Evolutionary conservation across 2,888 invertebrate genomes (phyloP).

Genomic region (Drosophila yooni): DNA sequence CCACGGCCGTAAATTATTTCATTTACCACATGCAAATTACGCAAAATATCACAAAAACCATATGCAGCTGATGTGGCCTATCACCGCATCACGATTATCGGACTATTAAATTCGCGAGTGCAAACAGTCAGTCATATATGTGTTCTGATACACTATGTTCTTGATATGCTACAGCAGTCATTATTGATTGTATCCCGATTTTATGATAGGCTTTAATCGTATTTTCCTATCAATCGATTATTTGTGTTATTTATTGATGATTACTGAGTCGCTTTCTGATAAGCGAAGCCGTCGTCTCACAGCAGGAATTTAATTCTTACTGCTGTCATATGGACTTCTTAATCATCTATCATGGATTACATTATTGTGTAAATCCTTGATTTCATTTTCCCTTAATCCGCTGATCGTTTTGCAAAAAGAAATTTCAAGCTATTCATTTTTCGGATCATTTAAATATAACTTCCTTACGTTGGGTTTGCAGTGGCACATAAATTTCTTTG

Average conservation of each 20-base stretch:
- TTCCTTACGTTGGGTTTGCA: not conserved
- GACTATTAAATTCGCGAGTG: constrained; percentile 23
- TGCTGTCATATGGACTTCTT: not conserved
- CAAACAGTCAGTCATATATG: constrained; percentile 9
- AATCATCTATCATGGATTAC: not conserved
- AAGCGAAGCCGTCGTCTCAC: not conserved
- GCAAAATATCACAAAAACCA: constrained; percentile 69
- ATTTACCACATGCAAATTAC: constrained; percentile 72
- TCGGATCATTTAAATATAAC: not conserved
- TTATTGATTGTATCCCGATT: not conserved
- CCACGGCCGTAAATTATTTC: constrained; percentile 62
- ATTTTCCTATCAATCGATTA: not conserved
- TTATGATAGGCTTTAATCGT: not conserved
- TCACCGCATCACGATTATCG: constrained; percentile 60
- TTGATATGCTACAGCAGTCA: not conserved
- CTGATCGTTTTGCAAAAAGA: not conserved
- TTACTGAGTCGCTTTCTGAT: not conserved
- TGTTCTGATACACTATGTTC: not conserved
- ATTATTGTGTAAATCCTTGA: not conserved
- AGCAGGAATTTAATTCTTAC: not conserved
- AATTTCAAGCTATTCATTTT: not conserved
- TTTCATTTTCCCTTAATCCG: not conserved
- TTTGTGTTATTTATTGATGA: not conserved
- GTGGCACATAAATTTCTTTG: not conserved
- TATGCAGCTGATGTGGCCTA: constrained; percentile 45